These are phyloP conservation scores for Varanus komodoensis DNA, from an alignment of 2,113 vertebrate species.

Conservation along the genomic window DNA sequence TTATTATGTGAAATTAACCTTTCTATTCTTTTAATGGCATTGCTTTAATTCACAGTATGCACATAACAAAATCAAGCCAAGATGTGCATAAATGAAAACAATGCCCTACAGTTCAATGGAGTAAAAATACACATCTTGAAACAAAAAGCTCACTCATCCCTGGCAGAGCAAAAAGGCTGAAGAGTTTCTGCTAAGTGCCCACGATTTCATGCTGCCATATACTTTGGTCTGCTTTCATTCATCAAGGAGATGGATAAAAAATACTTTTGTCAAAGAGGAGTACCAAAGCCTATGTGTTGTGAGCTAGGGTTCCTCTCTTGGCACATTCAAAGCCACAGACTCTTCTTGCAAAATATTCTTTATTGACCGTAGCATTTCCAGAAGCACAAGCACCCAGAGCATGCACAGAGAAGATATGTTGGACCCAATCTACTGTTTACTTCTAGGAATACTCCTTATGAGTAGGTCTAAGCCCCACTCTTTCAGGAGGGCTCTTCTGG, in stretches of 20 bases:
- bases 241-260: background rate
- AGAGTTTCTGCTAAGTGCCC: background rate
- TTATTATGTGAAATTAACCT: background rate
- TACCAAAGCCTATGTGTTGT: too few relatives aligned
- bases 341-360: too few relatives aligned
- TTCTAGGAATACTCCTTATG: too few relatives aligned
- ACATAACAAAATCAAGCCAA: background rate
- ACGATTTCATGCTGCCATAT: background rate
- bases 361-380: too few relatives aligned
- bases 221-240: background rate
- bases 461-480: too few relatives aligned
- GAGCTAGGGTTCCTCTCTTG: too few relatives aligned
- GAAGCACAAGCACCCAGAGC: too few relatives aligned
- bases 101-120: background rate
- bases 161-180: background rate
- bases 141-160: background rate
- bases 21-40: background rate
- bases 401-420: too few relatives aligned
- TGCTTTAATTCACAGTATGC: conserved; percentile 12
- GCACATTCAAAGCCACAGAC: too few relatives aligned
- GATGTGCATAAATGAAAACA: background rate
- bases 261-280: too few relatives aligned
- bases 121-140: conserved; percentile 16
- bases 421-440: too few relatives aligned
- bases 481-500: too few relatives aligned